Evolutionary conservation across 2,797 vertebrate species (phyloP), one percentile per base, ranked within the genome.

Genomic region (Xyrichtys novacula): DNA sequence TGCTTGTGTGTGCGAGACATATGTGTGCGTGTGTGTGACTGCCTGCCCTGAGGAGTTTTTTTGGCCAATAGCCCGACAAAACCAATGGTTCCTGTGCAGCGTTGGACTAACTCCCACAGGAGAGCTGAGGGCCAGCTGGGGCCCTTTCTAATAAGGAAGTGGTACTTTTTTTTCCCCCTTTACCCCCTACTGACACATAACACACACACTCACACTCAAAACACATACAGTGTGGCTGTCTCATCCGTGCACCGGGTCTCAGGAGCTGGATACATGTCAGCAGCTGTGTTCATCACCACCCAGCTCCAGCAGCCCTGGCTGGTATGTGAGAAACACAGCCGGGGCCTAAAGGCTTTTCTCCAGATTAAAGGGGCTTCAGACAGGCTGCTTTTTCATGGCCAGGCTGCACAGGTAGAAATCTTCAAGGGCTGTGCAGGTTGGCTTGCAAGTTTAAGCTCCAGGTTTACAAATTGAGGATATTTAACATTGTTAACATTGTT

Each of bases 61-160:
- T 87, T 87, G 88, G 84, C 85, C 87, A 87, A 87, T 84, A 85
- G 81, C 82, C 74, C 22, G 60, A 88, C 81, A 88, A 85, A 90
- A 89, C 76, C 86, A 72, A 25, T 77, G 76, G 87, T 89, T 91
- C 85, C 91, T 89, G 85, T 85, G 67, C 76, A 74, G 65, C 67
- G 68, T 71, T 76, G 82, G 78, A 78, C 78, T 69, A 65, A 84
- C 78, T 89, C 85, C 85, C 86, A 85, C 74, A 47, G 77, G 81
- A 83, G 87, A 79, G 74, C 71, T 22, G 44, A 70, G 78, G 84
- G 71, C 85, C 90, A 91, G 90, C 88, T 88, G 88, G 78, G 87
- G 82, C 85, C 83, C 76, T 65, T 71, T 85, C 82, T 86, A 90
- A 91, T 90, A 88, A 90, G 89, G 85, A 90, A 87, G 84, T 80